Base-by-base conservation (phyloP, 2,888 invertebrate species). In the Cheiracanthium punctorium region DNA sequence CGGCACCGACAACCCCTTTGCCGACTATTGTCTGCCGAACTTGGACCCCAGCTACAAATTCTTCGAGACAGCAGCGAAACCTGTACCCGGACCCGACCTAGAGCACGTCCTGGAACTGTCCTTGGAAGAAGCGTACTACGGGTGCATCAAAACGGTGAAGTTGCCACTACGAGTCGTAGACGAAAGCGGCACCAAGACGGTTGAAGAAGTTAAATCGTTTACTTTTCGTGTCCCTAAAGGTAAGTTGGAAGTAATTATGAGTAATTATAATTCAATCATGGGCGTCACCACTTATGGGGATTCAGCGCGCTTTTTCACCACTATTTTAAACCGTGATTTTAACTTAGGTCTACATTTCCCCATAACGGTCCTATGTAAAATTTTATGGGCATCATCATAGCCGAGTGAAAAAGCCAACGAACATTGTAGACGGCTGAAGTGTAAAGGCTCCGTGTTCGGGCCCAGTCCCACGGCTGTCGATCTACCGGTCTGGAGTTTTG, bases 1-100 rank as follows among this genome's bases (percentile, higher is more conserved):
- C 14, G 86, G 86, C 1, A 80, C 76, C 20, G 80, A 76, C 17
- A 86, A n/a, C 37, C 75, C 86, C 17, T 86, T 80, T 32, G 86
- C 86, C 5, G 75, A 86, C 20, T 71, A 33, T 24, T 80, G 71
- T 24, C 33, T 86, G 0, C 75, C 86, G 8, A 86, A 86, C 29
- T 17, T 86, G 10, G 86, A 80, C 41, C 86, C 86, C 12, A 70
- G 70, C 24, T 85, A 79, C 52, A 79, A 85, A 20, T 80, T 79
- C 41, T 79, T 74, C 28, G 69, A 67, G 32, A 69, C 52, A 32
- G 52, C 70, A 0, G 67, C 65, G 10, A 71, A 82, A 20, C 79
- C 69, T 0, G 14, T 67, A 0, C 48, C 52, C 1, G 85, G 85
- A 12, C 81, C 80, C 0, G 72, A 75, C 24, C 52, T 48, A 29